Conservation (phyloP, 2,113 vertebrate species). For the Lagenorhynchus albirostris region DNA sequence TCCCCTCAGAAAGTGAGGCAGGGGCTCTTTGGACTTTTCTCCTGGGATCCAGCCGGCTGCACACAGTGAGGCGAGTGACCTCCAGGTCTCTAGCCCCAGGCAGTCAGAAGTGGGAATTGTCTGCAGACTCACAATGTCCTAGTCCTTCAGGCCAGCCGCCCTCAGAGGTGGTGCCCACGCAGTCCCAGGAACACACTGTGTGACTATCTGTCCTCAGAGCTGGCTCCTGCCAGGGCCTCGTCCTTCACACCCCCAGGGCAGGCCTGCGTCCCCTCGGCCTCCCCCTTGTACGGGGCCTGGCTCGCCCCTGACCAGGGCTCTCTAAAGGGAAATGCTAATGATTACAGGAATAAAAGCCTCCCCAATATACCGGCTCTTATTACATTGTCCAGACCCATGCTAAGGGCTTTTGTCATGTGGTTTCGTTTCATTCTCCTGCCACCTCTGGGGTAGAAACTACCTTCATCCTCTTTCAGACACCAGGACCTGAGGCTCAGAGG, state of each 20-base stretch:
- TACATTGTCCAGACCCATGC: rapidly evolving
- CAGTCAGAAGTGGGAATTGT: rapidly evolving
- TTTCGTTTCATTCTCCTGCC: neutral
- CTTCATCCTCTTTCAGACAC: neutral
- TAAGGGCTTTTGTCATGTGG: rapidly evolving
- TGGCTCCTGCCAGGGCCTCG: neutral
- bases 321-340: neutral
- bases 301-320: neutral
- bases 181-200: neutral
- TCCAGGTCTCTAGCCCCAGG: neutral
- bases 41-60: neutral
- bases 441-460: neutral
- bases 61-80: rapidly evolving
- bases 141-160: neutral
- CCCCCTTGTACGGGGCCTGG: neutral
- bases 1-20: neutral
- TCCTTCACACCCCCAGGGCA: neutral
- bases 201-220: neutral
- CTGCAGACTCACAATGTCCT: neutral
- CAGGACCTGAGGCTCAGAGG: neutral
- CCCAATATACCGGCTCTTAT: neutral
- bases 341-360: neutral
- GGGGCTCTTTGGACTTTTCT: neutral
- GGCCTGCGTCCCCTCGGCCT: neutral
- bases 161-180: neutral